Evolutionary conservation across 2,888 invertebrate genomes (phyloP).

Genomic region (Pecten maximus): DNA sequence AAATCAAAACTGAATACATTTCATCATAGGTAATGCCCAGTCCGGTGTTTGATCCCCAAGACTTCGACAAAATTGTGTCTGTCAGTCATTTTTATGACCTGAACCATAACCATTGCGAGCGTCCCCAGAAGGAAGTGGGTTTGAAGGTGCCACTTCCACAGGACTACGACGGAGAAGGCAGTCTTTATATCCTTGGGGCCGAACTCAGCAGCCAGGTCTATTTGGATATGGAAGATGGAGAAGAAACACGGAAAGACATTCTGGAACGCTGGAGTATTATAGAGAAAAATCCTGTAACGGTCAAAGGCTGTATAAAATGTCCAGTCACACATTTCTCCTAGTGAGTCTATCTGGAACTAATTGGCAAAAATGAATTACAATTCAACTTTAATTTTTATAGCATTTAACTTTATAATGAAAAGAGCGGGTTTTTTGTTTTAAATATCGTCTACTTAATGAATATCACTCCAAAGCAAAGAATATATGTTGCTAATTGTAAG

Average conservation of each 20-base stretch:
- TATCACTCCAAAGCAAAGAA: too few relatives aligned
- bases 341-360: not conserved
- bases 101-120: slow-evolving; percentile 44
- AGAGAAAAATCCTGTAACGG: slow-evolving; percentile 38
- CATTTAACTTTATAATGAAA: too few relatives aligned
- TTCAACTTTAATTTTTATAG: too few relatives aligned
- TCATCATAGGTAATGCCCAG: slow-evolving; percentile 57
- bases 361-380: too few relatives aligned
- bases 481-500: too few relatives aligned
- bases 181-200: slow-evolving; percentile 53
- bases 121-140: slow-evolving; percentile 49
- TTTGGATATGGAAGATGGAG: slow-evolving; percentile 34
- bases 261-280: slow-evolving; percentile 49
- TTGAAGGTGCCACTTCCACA: slow-evolving; percentile 59
- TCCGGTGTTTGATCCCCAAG: slow-evolving; percentile 57
- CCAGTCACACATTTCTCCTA: slow-evolving; percentile 53
- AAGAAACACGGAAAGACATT: slow-evolving; percentile 37
- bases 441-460: too few relatives aligned
- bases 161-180: slow-evolving; percentile 58
- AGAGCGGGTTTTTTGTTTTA: too few relatives aligned
- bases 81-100: slow-evolving; percentile 63
- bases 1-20: too few relatives aligned
- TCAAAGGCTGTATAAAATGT: slow-evolving; percentile 47
- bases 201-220: slow-evolving; percentile 40
- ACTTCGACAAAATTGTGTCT: slow-evolving; percentile 55